Conservation (phyloP, 2,888 invertebrate genomes). For the Mycalesis mineus region DNA sequence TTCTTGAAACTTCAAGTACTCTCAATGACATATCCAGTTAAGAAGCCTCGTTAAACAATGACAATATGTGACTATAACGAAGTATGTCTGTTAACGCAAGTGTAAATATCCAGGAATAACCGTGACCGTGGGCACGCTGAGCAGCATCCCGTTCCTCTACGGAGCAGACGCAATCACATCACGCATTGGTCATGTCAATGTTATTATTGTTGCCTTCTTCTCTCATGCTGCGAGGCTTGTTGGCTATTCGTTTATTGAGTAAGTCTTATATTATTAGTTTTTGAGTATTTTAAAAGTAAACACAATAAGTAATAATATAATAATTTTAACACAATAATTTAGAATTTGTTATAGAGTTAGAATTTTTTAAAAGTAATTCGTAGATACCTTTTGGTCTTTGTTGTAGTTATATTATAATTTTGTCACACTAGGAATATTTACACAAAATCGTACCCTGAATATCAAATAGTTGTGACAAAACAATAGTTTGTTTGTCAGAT, state of each 20-base stretch:
- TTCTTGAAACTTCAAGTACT: background rate
- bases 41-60: constrained; percentile 10
- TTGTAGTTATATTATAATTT: background rate
- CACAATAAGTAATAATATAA: too few species aligned
- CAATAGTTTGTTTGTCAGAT: constrained; percentile 42
- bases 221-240: constrained; percentile 89
- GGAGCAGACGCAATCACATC: constrained; percentile 90
- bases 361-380: too few species aligned
- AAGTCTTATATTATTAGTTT: too few species aligned
- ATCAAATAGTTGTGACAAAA: constrained; percentile 35
- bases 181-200: constrained; percentile 88
- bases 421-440: constrained; percentile 14
- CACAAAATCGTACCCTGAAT: constrained; percentile 2
- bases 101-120: constrained; percentile 80
- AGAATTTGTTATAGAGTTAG: too few species aligned
- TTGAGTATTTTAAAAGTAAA: background rate
- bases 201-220: constrained; percentile 90
- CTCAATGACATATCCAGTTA: constrained; percentile 1
- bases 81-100: background rate
- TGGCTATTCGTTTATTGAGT: constrained; percentile 92
- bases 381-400: too few species aligned
- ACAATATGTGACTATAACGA: background rate
- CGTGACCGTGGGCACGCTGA: constrained; percentile 89
- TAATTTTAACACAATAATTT: too few species aligned
- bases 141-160: constrained; percentile 90